Conservation (phyloP, 2,797 vertebrate species). For the Buphagus erythrorhynchus region DNA sequence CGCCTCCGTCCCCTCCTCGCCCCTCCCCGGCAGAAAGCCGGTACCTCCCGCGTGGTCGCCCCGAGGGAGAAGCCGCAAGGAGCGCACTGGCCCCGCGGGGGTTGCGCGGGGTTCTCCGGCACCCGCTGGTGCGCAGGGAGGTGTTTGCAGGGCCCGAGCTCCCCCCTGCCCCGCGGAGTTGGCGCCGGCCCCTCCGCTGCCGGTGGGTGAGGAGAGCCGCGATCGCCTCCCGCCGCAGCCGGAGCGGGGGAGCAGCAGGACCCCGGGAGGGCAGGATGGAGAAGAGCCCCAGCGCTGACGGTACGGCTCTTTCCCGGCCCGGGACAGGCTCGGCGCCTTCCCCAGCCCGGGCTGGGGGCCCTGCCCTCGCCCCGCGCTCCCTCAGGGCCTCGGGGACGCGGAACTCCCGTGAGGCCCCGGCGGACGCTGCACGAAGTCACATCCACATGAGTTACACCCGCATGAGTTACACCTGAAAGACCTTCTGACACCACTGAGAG, state of each 20-base stretch:
- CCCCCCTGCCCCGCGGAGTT: not conserved
- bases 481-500: not conserved
- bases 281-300: not conserved
- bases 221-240: not conserved
- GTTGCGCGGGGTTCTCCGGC: not conserved
- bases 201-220: not conserved
- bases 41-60: not conserved
- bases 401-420: not conserved
- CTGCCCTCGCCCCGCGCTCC: not conserved
- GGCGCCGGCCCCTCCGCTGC: not conserved
- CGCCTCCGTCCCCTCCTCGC: not conserved
- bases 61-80: not conserved
- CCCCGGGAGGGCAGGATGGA: not conserved
- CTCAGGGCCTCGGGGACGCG: not conserved
- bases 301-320: not conserved
- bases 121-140: not conserved
- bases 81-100: not conserved
- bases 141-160: not conserved
- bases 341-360: not conserved
- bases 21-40: not conserved
- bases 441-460: fast-evolving
- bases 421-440: not conserved
- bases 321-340: too few species aligned
- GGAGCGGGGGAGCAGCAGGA: not conserved
- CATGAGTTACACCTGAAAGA: too few species aligned